These are phyloP conservation scores for Corythoichthys haematopterus DNA, from an alignment of 2,113 vertebrate species.

Conservation along the genomic window DNA sequence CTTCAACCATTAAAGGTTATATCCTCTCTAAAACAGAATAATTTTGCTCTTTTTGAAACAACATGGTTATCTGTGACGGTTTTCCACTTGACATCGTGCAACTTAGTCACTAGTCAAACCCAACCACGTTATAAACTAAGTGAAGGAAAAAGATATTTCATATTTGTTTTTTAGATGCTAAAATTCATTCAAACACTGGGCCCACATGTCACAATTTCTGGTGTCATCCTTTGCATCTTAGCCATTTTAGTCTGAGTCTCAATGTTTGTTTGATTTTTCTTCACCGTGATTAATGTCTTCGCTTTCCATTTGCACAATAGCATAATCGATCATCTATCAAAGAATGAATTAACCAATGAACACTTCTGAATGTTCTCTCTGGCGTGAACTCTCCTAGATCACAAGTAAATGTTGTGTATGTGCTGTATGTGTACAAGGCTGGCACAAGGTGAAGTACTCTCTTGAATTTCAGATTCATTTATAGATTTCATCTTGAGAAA, in stretches of 20 bases:
- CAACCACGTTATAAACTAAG: conserved; percentile 14
- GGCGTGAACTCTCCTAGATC: conserved; percentile 56
- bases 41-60: background rate
- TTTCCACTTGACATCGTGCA: background rate
- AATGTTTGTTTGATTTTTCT: conserved; percentile 43
- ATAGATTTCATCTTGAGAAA: conserved; percentile 77
- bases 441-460: conserved; percentile 77
- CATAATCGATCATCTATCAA: conserved; percentile 59
- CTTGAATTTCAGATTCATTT: conserved; percentile 78
- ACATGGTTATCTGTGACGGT: background rate
- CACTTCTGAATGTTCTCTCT: conserved; percentile 62
- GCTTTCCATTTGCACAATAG: conserved; percentile 48
- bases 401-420: conserved; percentile 63
- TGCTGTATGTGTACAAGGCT: conserved; percentile 70
- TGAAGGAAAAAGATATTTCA: conserved; percentile 41
- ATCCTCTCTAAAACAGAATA: background rate
- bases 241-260: conserved; percentile 53
- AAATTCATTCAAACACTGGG: conserved; percentile 20
- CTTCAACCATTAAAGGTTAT: background rate
- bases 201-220: conserved; percentile 43
- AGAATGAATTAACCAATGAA: conserved; percentile 52
- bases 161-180: conserved; percentile 3
- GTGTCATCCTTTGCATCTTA: conserved; percentile 52
- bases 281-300: conserved; percentile 55
- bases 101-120: background rate